Evolutionary conservation across 1,140 invertebrate genomes (phyloP), one percentile per base, ranked within the genome.

Genomic region (Drosophila teissieri): DNA sequence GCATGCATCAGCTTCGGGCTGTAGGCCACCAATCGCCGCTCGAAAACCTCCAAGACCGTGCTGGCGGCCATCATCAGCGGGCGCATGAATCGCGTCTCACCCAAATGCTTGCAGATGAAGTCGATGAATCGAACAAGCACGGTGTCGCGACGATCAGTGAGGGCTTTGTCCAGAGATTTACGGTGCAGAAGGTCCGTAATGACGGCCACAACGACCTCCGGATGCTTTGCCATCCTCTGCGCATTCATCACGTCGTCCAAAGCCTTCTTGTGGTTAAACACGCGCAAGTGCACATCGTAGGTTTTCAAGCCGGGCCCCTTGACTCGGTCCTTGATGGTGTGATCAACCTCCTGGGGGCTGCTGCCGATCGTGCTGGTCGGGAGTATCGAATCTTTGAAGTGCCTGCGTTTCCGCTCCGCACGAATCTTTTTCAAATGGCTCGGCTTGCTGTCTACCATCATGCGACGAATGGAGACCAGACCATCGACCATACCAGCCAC

Each of bases 401-500:
- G 79, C 94, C 94, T 48, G 8, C 39, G 24, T 0, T 24, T 24
- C 17, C 74, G 49, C 10, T 11, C 55, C 0, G 53, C 44, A 15
- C 45, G n/a, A 93, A 93, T 40, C 15, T 78, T 91, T 91, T 70
- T 76, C 67, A 88, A 36, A 14, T 84, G 44, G 12, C 93, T 92
- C 19, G 83, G 60, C 40, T 92, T 80, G 92, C 92, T 68, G 54
- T 91, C 76, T 94, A 93, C 78, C 90, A 96, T 96, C 93, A 96
- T 94, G 89, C 96, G 95, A 69, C 95, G 95, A 22, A 99, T 95
- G 4, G 97, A 97, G 67, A 99, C 94, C 40, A 98, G 93, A 46
- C 97, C 97, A 93, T 98, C 97, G n/a, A 96, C 95, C 95, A 98
- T 98, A 53, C 98, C 98, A 52, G 96, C 96, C 39, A 96, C 96